Evolutionary conservation across 2,113 vertebrate genomes (phyloP).

Genomic region (Cisticola juncidis): DNA sequence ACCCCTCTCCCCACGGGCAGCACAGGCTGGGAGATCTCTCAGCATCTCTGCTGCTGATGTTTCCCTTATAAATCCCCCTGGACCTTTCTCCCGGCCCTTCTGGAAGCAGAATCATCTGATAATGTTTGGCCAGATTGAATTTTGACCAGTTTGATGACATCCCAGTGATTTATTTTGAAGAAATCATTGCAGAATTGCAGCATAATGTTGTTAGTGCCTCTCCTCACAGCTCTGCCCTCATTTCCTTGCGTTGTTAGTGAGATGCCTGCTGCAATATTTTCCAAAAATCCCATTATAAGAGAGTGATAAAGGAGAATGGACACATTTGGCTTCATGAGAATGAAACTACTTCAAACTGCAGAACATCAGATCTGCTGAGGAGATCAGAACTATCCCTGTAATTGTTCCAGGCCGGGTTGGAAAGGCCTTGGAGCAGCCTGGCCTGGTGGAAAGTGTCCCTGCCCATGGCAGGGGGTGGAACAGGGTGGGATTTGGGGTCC

Average conservation of each 20-base stretch:
- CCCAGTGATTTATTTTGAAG: not conserved
- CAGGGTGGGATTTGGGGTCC: not conserved
- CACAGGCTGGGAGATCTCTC: not conserved
- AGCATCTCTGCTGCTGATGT: not conserved
- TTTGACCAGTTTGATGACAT: not conserved
- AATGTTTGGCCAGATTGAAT: not conserved
- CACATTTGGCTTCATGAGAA: not conserved
- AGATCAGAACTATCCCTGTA: not conserved
- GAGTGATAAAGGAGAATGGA: not conserved
- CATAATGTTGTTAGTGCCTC: not conserved
- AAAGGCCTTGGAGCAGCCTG: not conserved
- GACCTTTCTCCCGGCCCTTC: not conserved
- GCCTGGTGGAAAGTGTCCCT: not conserved
- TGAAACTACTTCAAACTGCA: not conserved
- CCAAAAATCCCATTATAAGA: not conserved
- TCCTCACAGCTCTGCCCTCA: not conserved
- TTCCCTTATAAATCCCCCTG: not conserved
- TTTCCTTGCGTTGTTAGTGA: not conserved
- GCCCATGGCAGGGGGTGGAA: not conserved
- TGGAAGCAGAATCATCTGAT: not conserved
- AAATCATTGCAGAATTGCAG: not conserved
- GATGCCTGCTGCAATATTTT: not conserved
- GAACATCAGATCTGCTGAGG: not conserved
- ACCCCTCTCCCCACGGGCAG: fast-evolving
- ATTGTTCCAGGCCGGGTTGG: not conserved